Percentiles rank a stretch among this genome's conserved stretches.
phyloP scores from a whole-genome alignment of 1,140 invertebrate species.

The Lepeophtheirus salmonis region DNA sequence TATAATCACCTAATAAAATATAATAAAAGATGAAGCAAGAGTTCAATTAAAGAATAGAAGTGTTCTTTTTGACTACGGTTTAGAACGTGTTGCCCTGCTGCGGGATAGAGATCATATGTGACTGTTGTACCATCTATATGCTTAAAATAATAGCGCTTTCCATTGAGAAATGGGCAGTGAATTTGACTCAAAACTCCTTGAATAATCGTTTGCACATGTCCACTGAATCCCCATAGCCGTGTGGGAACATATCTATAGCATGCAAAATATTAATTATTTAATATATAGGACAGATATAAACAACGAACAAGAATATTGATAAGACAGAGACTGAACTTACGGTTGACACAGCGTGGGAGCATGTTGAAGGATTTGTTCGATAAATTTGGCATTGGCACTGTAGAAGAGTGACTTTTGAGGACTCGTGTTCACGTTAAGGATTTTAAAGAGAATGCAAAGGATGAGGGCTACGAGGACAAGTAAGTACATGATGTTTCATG shows the following conservation, averaged over 20 bases:
- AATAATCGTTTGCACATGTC: constrained; percentile 74
- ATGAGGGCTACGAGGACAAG: constrained; percentile 52
- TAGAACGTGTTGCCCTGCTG: constrained; percentile 33
- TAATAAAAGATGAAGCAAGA: not conserved
- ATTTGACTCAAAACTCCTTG: constrained; percentile 72
- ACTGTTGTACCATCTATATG: constrained; percentile 64
- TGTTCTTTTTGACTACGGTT: constrained; percentile 4
- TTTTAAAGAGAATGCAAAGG: constrained; percentile 53
- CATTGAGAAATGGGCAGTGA: constrained; percentile 61
- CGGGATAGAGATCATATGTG: constrained; percentile 77
- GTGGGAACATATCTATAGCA: constrained; percentile 58
- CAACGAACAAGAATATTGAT: too few relatives aligned
- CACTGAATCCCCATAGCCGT: constrained; percentile 78
- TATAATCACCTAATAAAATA: constrained; percentile 51
- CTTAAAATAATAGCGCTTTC: constrained; percentile 48
- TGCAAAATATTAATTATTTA: not conserved
- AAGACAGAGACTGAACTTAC: constrained; percentile 44
- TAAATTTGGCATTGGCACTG: constrained; percentile 49
- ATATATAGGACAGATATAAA: not conserved
- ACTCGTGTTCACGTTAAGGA: constrained; percentile 58
- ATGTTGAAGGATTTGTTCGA: constrained; percentile 50
- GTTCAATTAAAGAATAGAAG: not conserved
- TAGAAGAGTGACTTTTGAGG: constrained; percentile 48
- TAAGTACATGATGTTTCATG: constrained; percentile 2
- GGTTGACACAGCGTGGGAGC: constrained; percentile 51